Evolutionary conservation across 2,797 vertebrate genomes (phyloP).

Genomic region (Peromyscus nudipes): DNA sequence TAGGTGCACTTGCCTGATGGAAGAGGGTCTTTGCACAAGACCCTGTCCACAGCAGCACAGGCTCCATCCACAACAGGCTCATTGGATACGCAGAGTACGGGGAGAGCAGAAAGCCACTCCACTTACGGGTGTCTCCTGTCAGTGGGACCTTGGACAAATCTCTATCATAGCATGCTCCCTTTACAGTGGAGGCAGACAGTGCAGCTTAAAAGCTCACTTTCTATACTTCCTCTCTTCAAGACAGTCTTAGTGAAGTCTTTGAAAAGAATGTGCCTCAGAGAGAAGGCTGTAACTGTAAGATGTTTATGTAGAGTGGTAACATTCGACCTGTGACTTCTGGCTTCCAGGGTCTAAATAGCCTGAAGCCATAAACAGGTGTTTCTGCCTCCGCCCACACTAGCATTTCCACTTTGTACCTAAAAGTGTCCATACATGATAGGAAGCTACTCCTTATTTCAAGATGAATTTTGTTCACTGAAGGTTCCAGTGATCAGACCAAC

Average conservation of each 20-base stretch:
- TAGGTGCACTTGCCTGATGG: not conserved
- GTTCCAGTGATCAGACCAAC: conserved; percentile 74
- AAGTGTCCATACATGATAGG: conserved; percentile 71
- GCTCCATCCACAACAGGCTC: not conserved
- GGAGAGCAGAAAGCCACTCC: not conserved
- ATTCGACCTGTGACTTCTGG: conserved; percentile 51
- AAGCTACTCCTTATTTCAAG: conserved; percentile 75
- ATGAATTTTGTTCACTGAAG: conserved; percentile 77
- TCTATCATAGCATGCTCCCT: not conserved
- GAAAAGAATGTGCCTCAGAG: conserved; percentile 42
- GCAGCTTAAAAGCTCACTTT: not conserved
- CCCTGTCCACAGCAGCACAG: not conserved
- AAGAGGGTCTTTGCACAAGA: not conserved
- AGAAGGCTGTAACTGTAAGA: conserved; percentile 61
- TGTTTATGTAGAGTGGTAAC: conserved; percentile 52
- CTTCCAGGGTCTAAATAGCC: conserved; percentile 60
- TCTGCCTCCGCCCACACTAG: conserved; percentile 61
- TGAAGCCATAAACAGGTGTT: conserved; percentile 68
- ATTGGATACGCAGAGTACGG: not conserved
- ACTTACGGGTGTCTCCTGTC: not conserved
- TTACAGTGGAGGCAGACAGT: not conserved
- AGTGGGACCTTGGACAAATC: not conserved
- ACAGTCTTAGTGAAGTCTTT: conserved; percentile 56
- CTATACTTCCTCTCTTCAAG: conserved; percentile 52
- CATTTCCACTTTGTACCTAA: conserved; percentile 67